Base-by-base conservation (phyloP, 2,797 vertebrate genomes). In the Falco biarmicus region DNA sequence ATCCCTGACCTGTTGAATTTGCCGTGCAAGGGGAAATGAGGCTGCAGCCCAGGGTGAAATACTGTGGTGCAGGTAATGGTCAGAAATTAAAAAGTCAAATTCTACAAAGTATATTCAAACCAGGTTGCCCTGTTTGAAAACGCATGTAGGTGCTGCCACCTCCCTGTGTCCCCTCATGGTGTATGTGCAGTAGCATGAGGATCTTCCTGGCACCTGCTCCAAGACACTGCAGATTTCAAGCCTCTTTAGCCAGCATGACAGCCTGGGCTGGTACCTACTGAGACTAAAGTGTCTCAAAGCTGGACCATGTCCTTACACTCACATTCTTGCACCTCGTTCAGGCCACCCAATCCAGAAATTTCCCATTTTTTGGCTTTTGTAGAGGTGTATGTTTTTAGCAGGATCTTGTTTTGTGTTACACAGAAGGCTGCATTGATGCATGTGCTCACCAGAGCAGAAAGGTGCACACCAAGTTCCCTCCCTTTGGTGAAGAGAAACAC, bases 91-190 rank as follows among this genome's bases (percentile, higher is more conserved):
- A 66, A 92, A 73, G 13, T 43, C 14, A 57, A 6, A 34, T 66
- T 87, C 25, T 73, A 9, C 5, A 3, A 83, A 61, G 32, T 26
- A 26, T 13, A 59, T 80, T 93, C 29, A 70, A 37, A 29, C 13
- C 20, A 37, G 3, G 0, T 77, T 56, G 15, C 10, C 13, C 7
- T 28, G 12, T 39, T 70, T 69, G 50, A 70, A 85, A 83, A 89
- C 11, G 4, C 8, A 25, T 66, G 37, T 51, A 15, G 10, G 4
- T 77, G 24, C 31, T 80, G 18, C 8, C 34, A 15, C 20, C 31
- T 91, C 63, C 32, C 6, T 0, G 0, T 37, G 28, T 57, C 54
- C 54, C 3, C 1, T 60, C 22, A 3, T 3, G 13, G 5, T 68
- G 4, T 53, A 5, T 9, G 10, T 8, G 1, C 9, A 7, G 32